A percentile compares a stretch with the other conserved stretches of the same genome.
phyloP scores from a whole-genome alignment of 1,140 invertebrate species.

The Drosophila repleta region DNA sequence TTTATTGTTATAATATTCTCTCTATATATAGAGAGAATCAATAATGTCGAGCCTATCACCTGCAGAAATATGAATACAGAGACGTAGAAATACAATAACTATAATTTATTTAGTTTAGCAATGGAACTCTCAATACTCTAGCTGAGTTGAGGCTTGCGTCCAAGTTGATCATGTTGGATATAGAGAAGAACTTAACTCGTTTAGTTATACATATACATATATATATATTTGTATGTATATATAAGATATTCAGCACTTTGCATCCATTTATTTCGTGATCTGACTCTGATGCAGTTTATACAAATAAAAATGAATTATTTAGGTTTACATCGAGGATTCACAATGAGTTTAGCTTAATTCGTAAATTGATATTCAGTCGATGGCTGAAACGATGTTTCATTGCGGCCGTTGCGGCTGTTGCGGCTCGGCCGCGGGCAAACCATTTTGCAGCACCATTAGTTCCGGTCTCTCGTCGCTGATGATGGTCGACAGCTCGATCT shows the following conservation, averaged over 20 bases:
- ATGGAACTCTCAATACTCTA: too few species aligned
- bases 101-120: not conserved
- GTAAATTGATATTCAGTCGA: conserved; percentile 52
- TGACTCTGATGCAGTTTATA: conserved; percentile 3
- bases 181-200: not conserved
- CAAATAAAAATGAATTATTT: conserved; percentile 15
- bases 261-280: conserved; percentile 32
- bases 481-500: conserved; percentile 75
- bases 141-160: not conserved
- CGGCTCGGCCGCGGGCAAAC: conserved; percentile 67
- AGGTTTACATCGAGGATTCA: conserved; percentile 8
- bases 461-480: conserved; percentile 68
- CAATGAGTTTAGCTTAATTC: conserved; percentile 7
- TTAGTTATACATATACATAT: conserved; percentile 6
- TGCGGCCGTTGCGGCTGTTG: conserved; percentile 50
- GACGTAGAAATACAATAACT: not conserved
- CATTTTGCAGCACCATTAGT: conserved; percentile 49
- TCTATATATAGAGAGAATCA: too few species aligned
- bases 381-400: conserved; percentile 21
- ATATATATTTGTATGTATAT: conserved; percentile 20
- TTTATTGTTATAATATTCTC: too few species aligned
- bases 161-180: not conserved
- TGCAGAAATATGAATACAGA: too few species aligned
- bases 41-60: too few species aligned
- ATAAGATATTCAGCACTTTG: conserved; percentile 29